Conservation (phyloP, 2,888 invertebrate species). For the Erebia palarica region DNA sequence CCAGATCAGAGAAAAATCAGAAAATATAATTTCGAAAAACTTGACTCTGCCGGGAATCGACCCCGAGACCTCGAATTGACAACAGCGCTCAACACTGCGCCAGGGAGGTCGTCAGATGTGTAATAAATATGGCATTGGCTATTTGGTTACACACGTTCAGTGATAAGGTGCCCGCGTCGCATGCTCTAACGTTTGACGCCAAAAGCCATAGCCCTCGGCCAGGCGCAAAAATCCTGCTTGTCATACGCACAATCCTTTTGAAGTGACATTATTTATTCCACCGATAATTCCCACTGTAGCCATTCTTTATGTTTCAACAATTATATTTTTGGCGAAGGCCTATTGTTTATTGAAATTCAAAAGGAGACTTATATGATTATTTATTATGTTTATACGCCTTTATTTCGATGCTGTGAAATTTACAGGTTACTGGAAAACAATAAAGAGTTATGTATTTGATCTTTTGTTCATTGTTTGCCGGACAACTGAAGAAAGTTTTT, state of each 20-base stretch:
- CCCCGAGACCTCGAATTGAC: too few relatives aligned
- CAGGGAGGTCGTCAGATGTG: too few relatives aligned
- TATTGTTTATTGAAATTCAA: slow-evolving; percentile 45
- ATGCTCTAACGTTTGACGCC: not conserved
- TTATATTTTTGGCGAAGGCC: slow-evolving; percentile 40
- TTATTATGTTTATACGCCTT: slow-evolving; percentile 27
- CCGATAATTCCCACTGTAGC: slow-evolving; percentile 43
- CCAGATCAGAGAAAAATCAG: too few relatives aligned
- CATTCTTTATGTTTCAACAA: slow-evolving; percentile 45
- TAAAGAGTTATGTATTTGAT: slow-evolving; percentile 3
- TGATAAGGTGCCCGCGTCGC: too few relatives aligned
- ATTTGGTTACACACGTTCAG: too few relatives aligned
- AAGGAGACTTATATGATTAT: slow-evolving; percentile 39
- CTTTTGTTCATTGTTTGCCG: not conserved
- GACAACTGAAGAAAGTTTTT: not conserved
- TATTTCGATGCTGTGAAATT: slow-evolving; percentile 29
- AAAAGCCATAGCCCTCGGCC: not conserved
- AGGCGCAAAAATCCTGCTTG: slow-evolving; percentile 26
- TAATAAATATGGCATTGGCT: too few relatives aligned
- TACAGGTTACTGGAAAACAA: not conserved
- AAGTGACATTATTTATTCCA: slow-evolving; percentile 42
- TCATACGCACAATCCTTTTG: slow-evolving; percentile 44
- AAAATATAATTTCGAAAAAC: too few relatives aligned
- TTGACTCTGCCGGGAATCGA: too few relatives aligned
- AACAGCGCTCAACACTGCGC: too few relatives aligned